Evolutionary conservation across 2,797 vertebrate species (phyloP).

Genomic region (Neosalanx taihuensis): DNA sequence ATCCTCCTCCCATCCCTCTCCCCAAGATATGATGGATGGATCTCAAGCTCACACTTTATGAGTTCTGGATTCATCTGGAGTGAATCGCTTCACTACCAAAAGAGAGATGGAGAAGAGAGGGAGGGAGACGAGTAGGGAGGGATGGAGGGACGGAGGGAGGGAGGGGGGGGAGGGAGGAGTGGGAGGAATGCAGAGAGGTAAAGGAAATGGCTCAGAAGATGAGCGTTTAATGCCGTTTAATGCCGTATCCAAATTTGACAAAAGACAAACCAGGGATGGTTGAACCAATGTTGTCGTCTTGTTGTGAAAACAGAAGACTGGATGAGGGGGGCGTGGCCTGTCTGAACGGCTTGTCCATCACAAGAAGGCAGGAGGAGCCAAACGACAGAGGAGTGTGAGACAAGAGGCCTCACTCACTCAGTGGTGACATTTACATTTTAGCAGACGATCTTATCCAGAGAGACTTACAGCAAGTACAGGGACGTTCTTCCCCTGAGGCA

Average conservation of each 20-base stretch:
- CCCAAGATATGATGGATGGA: conserved; percentile 56
- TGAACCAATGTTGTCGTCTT: not conserved
- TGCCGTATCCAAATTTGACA: conserved; percentile 1
- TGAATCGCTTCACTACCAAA: conserved; percentile 44
- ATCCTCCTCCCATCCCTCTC: conserved; percentile 38
- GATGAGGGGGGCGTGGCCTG: not conserved
- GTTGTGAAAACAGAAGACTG: not conserved
- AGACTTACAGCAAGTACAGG: too few species aligned
- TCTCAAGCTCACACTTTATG: conserved; percentile 58
- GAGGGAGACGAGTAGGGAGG: conserved; percentile 5
- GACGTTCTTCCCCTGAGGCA: too few species aligned
- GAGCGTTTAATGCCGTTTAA: conserved; percentile 1
- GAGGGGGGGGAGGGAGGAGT: not conserved
- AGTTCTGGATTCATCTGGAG: conserved; percentile 59
- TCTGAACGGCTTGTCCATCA: not conserved
- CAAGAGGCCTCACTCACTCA: too few species aligned
- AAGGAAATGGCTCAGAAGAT: not conserved
- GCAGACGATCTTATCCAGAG: too few species aligned
- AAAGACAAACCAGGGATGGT: not conserved
- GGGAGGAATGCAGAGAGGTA: not conserved
- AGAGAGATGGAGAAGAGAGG: conserved; percentile 13
- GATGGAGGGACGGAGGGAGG: conserved; percentile 7
- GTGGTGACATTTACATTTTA: too few species aligned
- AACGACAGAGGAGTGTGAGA: not conserved
- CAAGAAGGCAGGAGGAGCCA: not conserved